Base-by-base conservation (phyloP, 2,888 invertebrate genomes). In the Synanthedon myopaeformis region DNA sequence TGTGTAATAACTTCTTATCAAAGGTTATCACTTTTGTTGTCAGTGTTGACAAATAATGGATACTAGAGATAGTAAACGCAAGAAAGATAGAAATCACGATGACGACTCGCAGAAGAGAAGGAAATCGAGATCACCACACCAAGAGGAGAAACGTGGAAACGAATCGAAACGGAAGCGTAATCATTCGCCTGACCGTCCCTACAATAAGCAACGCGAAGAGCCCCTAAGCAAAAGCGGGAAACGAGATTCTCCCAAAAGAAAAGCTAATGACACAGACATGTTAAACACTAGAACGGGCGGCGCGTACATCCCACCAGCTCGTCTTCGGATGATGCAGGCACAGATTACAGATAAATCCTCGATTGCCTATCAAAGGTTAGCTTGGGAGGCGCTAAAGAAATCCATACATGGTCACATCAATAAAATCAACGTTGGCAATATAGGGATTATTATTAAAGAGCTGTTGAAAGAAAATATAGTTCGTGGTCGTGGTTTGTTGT, bases 381-480 rank as follows among this genome's bases (percentile, higher is more conserved):
- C 99, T 1, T 99, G 99, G 99, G 99, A 99, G 85, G 97, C 98
- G 0, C 82, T 99, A 19, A 99, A 99, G 76, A 99, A 99, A 78
- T 98, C 97, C 8, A 95, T 99, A 60, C 98, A 99, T 70, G 99
- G 99, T 63, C 93, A 95, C 62, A 97, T 99, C 56, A 99, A 99
- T 84, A 99, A 99, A 89, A 94, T 99, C 1, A 99, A 99, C 75
- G 95, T 95, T 0, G 93, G 96, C 12, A 99, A 99, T 74, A 95
- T 99, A 59, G 93, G 92, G 0, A 92, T 95, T 53, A 97, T 99
- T 55, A 96, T 98, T 0, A 90, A 94, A 54, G 96, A 99, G 75
- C 78, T 99, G 28, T 88, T 99, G 11, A 94, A 94, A 68, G 98
- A 99, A 78, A 99, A 99, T 74, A 94, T 99, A 55, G 94, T 99